These are phyloP conservation scores for Drosophila fuyamai DNA, from an alignment of 1,140 invertebrate genomes.

Conservation along the genomic window DNA sequence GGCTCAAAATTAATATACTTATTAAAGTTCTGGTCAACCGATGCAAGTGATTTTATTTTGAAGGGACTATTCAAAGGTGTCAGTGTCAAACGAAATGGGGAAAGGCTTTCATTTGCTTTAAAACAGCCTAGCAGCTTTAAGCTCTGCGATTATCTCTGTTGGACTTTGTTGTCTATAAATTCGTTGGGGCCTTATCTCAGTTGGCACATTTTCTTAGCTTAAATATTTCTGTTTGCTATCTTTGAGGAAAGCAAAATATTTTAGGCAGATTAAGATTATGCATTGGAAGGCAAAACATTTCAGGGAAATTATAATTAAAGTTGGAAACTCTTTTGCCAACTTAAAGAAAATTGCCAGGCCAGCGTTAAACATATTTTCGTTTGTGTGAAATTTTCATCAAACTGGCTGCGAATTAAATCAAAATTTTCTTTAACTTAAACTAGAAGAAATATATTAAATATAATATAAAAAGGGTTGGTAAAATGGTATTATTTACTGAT, in stretches of 20 bases:
- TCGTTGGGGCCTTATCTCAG: constrained; percentile 25
- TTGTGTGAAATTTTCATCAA: constrained; percentile 12
- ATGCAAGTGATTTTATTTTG: neutral
- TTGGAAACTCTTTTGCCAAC: constrained; percentile 14
- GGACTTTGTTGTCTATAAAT: constrained; percentile 12
- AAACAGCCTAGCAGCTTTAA: neutral
- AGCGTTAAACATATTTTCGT: constrained; percentile 9
- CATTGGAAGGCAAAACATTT: constrained; percentile 25
- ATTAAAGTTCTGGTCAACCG: constrained; percentile 14
- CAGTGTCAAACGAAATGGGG: neutral
- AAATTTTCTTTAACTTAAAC: neutral
- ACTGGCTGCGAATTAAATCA: constrained; percentile 20
- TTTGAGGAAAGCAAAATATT: constrained; percentile 10
- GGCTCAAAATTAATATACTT: constrained; percentile 38
- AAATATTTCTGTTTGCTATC: constrained; percentile 36
- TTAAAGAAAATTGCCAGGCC: constrained; percentile 10
- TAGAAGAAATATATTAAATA: neutral
- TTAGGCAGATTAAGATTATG: constrained; percentile 23
- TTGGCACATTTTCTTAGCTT: constrained; percentile 26
- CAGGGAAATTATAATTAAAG: constrained; percentile 37
- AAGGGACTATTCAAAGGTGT: neutral
- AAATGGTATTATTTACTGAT: too few relatives aligned
- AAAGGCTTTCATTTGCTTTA: neutral
- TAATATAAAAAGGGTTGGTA: neutral
- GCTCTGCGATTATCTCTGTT: constrained; percentile 7